A percentile compares a stretch with the other conserved stretches of the same genome.
Conservation (phyloP, 2,888 invertebrate species). For the Kryphioiulus occultus region DNA sequence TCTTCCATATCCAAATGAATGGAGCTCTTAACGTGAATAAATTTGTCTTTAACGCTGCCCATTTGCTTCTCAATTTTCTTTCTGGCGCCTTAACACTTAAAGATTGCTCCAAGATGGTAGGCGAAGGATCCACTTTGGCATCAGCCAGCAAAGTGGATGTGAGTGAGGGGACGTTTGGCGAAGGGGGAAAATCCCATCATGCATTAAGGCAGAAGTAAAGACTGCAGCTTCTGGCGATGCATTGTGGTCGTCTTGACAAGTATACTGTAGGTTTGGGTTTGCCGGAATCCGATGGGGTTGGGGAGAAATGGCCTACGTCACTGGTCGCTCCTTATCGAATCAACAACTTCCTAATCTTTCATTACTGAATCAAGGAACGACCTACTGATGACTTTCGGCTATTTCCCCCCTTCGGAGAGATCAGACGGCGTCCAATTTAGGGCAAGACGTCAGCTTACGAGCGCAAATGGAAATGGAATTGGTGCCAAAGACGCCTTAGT, state of each 20-base stretch:
- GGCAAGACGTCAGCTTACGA: conserved; percentile 38
- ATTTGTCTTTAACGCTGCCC: conserved; percentile 40
- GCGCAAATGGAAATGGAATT: conserved; percentile 36
- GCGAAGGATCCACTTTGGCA: conserved; percentile 8
- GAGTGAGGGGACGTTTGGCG: too few relatives aligned
- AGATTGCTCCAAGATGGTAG: neutral
- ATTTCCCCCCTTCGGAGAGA: neutral
- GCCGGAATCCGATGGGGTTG: neutral
- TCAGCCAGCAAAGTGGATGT: neutral
- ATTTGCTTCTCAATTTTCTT: conserved; percentile 40
- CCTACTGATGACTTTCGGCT: conserved; percentile 26
- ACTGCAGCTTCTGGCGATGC: neutral
- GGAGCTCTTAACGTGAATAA: conserved; percentile 39
- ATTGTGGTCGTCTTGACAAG: neutral
- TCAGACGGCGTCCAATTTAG: conserved; percentile 31
- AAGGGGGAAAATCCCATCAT: neutral
- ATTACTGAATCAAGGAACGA: conserved; percentile 13
- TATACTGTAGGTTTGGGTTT: too few relatives aligned
- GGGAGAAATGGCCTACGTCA: neutral
- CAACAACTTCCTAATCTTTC: conserved; percentile 38
- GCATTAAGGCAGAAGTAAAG: neutral
- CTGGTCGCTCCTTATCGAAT: conserved; percentile 14
- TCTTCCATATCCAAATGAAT: conserved; percentile 36
- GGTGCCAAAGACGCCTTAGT: conserved; percentile 2
- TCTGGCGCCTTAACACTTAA: conserved; percentile 40